Percentiles rank a stretch among this genome's conserved stretches.
phyloP scores from a whole-genome alignment of 2,113 vertebrate species.

The Amblyornis subalaris region DNA sequence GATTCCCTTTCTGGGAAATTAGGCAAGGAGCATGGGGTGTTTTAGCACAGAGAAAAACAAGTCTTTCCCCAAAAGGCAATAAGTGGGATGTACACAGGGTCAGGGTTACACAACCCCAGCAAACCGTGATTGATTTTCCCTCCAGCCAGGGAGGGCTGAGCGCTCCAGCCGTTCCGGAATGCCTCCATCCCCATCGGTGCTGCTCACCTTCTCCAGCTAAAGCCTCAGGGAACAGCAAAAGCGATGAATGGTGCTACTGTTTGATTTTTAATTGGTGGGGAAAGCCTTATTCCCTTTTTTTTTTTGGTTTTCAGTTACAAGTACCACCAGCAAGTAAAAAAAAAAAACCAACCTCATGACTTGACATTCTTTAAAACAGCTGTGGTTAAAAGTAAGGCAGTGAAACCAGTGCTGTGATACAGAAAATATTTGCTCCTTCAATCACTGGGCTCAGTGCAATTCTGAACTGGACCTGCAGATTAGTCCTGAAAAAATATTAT shows the following conservation, averaged over 20 bases:
- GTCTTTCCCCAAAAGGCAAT: background rate
- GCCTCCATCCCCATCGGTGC: background rate
- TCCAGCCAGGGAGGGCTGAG: background rate
- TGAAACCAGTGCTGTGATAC: background rate
- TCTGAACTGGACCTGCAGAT: background rate
- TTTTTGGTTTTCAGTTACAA: background rate
- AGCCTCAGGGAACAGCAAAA: background rate
- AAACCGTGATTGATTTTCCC: background rate
- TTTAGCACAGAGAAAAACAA: background rate
- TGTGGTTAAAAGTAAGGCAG: background rate
- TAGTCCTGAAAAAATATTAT: background rate
- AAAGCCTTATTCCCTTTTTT: background rate
- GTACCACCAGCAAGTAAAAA: background rate
- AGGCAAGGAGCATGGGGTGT: background rate
- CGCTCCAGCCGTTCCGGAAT: fast-evolving
- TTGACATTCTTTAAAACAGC: background rate
- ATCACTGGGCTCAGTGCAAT: background rate
- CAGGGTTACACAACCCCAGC: background rate
- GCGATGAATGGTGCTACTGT: background rate
- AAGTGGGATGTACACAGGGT: background rate
- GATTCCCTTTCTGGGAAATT: background rate
- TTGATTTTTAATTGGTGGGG: background rate
- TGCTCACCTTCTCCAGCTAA: background rate
- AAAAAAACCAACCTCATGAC: background rate
- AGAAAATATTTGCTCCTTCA: background rate